A percentile compares a stretch with the other conserved stretches of the same genome.
Evolutionary conservation across 2,797 vertebrate species (phyloP).

Genomic region (Phoeniculus purpureus): DNA sequence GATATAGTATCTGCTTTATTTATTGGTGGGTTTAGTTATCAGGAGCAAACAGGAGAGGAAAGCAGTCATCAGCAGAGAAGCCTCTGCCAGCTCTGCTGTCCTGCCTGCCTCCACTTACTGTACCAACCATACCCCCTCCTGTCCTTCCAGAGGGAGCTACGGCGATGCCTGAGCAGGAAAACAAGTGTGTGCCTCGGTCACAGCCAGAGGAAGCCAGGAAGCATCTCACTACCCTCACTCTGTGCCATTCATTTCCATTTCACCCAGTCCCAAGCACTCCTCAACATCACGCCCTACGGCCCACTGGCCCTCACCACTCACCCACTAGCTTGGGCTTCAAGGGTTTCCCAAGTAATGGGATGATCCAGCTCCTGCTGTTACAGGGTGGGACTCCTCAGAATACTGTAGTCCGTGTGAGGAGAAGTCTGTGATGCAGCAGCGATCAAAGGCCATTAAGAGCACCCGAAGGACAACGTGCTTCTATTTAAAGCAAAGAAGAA

Average conservation of each 20-base stretch:
- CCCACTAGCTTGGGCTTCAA: neutral
- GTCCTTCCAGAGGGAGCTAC: neutral
- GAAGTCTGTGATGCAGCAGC: neutral
- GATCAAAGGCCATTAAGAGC: neutral
- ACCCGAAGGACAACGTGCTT: neutral
- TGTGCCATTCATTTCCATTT: fast-evolving
- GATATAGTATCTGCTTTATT: neutral
- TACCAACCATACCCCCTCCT: fast-evolving
- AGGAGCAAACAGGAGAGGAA: neutral
- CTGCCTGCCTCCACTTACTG: fast-evolving
- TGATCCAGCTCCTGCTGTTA: neutral
- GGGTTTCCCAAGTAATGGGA: neutral
- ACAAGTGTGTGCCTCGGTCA: neutral
- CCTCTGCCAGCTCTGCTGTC: neutral
- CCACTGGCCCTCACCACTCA: neutral
- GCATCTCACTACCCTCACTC: neutral
- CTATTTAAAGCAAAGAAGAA: neutral
- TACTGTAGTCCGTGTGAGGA: neutral
- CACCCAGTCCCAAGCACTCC: neutral
- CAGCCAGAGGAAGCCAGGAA: neutral
- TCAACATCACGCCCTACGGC: no score
- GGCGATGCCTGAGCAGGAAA: no score
- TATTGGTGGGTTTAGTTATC: neutral
- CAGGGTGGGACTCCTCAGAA: neutral
- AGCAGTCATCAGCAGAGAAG: neutral